Conservation (phyloP, 2,797 vertebrate genomes). For the Oceanodroma leucorhoa region DNA sequence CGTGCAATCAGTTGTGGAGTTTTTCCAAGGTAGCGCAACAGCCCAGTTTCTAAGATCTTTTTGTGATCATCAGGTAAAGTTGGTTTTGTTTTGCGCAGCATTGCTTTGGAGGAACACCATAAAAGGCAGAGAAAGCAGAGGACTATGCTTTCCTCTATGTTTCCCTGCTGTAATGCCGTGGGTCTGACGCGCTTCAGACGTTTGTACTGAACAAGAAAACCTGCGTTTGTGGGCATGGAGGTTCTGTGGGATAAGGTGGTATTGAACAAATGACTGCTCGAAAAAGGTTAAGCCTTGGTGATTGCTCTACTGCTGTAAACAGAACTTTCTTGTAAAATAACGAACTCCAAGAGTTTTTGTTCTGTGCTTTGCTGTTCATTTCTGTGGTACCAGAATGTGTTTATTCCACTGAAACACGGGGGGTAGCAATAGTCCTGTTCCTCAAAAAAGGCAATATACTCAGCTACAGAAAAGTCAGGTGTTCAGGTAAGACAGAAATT, state of each 20-base stretch:
- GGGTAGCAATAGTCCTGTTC: accelerated
- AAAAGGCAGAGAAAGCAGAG: neutral
- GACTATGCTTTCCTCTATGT: accelerated
- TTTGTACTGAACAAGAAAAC: neutral
- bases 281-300: neutral
- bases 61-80: neutral
- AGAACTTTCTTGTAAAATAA: neutral
- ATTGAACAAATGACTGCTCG: accelerated
- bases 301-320: neutral
- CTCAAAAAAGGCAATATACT: too few species aligned
- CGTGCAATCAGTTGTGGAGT: accelerated
- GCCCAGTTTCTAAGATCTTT: neutral
- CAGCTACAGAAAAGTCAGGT: neutral
- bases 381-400: accelerated
- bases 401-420: accelerated
- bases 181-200: accelerated
- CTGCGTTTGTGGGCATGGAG: neutral
- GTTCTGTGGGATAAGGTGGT: neutral
- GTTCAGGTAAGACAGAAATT: too few species aligned
- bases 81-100: neutral
- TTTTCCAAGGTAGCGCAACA: accelerated
- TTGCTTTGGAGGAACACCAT: neutral
- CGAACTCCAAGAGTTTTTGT: accelerated
- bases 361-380: neutral
- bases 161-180: neutral